These are phyloP conservation scores for Enoplosus armatus DNA, from an alignment of 2,797 vertebrate species.

Conservation along the genomic window DNA sequence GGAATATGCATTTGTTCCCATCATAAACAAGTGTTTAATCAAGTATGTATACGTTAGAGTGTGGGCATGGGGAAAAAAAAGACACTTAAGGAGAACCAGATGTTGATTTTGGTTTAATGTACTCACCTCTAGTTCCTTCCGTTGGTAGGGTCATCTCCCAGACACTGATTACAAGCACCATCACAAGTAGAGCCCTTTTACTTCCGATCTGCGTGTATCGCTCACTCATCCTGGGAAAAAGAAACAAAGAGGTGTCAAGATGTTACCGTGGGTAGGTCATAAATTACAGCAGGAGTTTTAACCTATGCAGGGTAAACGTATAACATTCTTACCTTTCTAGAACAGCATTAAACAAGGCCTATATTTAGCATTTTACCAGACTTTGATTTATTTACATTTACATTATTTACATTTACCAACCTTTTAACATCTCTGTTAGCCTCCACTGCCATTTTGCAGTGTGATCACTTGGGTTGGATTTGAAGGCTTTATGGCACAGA, in stretches of 20 bases:
- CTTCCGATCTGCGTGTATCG: conserved; percentile 90
- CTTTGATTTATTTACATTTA: background rate
- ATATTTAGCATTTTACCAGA: background rate
- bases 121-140: conserved; percentile 92
- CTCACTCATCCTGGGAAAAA: conserved; percentile 93
- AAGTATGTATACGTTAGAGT: no score
- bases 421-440: background rate
- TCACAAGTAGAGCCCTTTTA: conserved; percentile 92
- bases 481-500: background rate
- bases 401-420: background rate
- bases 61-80: background rate
- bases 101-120: background rate
- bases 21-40: background rate
- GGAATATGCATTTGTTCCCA: background rate
- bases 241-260: conserved; percentile 54
- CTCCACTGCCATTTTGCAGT: background rate
- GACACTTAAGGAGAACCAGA: background rate
- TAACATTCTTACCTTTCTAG: no score
- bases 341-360: background rate
- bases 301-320: background rate
- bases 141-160: conserved; percentile 90
- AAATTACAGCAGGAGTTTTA: background rate
- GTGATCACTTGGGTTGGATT: background rate
- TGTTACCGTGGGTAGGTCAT: background rate
- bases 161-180: conserved; percentile 92